Conservation (phyloP, 2,888 invertebrate species). For the Campoplex capitator region DNA sequence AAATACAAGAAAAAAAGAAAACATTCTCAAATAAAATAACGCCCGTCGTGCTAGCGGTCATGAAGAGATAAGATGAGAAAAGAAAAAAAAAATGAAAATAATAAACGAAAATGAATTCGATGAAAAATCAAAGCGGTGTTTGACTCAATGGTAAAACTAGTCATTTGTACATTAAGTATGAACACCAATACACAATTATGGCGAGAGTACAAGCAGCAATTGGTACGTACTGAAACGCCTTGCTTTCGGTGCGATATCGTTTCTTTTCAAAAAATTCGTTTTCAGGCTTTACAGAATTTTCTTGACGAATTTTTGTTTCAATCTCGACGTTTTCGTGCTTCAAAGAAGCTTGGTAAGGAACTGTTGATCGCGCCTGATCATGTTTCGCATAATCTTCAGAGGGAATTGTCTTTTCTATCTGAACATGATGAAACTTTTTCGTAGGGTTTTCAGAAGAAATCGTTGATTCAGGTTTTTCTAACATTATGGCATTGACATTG, state of each 20-base stretch:
- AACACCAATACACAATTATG: conserved; percentile 55
- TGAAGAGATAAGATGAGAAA: conserved; percentile 43
- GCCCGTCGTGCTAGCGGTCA: conserved; percentile 4
- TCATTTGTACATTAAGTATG: conserved; percentile 62
- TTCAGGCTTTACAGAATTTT: not conserved
- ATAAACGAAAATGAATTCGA: not conserved
- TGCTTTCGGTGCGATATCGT: conserved; percentile 5
- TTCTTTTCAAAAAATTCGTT: not conserved
- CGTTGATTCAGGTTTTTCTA: not conserved
- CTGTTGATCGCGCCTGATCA: not conserved
- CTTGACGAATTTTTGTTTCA: not conserved
- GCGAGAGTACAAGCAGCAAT: conserved; percentile 47
- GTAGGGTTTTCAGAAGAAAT: not conserved
- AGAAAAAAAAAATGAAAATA: conserved; percentile 6
- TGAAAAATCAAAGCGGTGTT: not conserved
- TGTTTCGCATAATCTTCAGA: not conserved
- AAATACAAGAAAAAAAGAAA: not conserved
- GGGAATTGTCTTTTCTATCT: not conserved
- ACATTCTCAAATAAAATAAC: conserved; percentile 37
- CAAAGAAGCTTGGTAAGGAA: not conserved
- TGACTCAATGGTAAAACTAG: conserved; percentile 25
- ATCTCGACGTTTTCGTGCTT: not conserved
- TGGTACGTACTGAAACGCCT: conserved; percentile 55
- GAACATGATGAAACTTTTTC: not conserved
- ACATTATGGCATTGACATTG: not conserved